Evolutionary conservation across 2,113 vertebrate genomes (phyloP).

Genomic region (Vidua chalybeata): DNA sequence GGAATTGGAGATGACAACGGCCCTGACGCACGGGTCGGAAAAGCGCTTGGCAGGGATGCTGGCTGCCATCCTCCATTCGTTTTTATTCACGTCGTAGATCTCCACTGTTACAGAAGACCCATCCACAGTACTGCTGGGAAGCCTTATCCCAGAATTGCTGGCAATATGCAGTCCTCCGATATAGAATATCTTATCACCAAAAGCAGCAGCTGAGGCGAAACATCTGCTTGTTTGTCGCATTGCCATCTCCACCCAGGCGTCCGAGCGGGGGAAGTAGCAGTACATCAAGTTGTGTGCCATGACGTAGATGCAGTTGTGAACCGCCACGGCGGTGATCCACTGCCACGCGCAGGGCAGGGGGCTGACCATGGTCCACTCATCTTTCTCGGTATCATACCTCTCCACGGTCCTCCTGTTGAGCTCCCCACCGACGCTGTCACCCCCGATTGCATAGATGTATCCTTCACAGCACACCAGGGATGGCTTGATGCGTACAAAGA

Average conservation of each 20-base stretch:
- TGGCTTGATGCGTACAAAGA: constrained; percentile 90
- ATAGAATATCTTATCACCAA: constrained; percentile 95
- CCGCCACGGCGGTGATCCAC: constrained; percentile 90
- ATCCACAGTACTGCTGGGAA: constrained; percentile 88
- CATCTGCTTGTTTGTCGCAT: constrained; percentile 91
- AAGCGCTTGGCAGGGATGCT: constrained; percentile 95
- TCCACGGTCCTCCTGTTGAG: constrained; percentile 94
- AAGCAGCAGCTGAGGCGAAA: constrained; percentile 92
- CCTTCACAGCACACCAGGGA: constrained; percentile 94
- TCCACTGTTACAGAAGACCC: constrained; percentile 93
- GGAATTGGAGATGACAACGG: constrained; percentile 89
- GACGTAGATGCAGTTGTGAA: constrained; percentile 92
- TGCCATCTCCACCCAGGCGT: constrained; percentile 96
- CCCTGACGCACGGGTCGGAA: constrained; percentile 91
- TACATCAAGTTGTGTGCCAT: constrained; percentile 96
- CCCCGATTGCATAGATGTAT: constrained; percentile 94
- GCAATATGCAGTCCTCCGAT: constrained; percentile 93
- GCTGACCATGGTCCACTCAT: constrained; percentile 94
- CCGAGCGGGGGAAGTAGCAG: constrained; percentile 92
- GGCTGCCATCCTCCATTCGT: constrained; percentile 92
- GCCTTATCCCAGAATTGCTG: constrained; percentile 86
- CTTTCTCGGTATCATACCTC: constrained; percentile 91
- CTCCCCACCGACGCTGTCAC: constrained; percentile 89
- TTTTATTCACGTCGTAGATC: constrained; percentile 93
- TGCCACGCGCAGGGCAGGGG: constrained; percentile 93